phyloP scores from a whole-genome alignment of 1,140 invertebrate genomes.

The Rhagoletis pomonella region DNA sequence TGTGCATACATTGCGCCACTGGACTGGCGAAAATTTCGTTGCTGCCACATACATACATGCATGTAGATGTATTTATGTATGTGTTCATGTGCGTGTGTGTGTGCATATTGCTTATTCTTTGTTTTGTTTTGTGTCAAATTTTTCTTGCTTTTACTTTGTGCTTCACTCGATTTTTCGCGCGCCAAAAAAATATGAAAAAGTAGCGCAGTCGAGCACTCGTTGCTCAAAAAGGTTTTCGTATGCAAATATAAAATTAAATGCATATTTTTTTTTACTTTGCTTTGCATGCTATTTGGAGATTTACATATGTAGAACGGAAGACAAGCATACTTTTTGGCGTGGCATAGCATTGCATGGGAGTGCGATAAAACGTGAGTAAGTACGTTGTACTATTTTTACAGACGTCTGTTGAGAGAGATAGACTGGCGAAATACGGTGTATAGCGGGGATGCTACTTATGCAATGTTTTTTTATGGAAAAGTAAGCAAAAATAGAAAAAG shows the following conservation, averaged over 20 bases:
- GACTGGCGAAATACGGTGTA: neutral
- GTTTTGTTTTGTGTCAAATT: constrained; percentile 27
- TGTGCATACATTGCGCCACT: neutral
- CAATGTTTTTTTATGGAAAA: neutral
- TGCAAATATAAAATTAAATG: constrained; percentile 1
- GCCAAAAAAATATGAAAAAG: constrained; percentile 50
- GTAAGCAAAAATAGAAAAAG: neutral
- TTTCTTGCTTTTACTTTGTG: constrained; percentile 35
- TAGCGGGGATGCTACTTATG: neutral
- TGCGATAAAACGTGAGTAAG: neutral
- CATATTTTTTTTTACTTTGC: neutral
- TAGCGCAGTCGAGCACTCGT: constrained; percentile 18
- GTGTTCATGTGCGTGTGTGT: too few relatives aligned
- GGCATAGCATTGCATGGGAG: neutral
- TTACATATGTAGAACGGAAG: constrained; percentile 21
- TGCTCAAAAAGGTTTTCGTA: neutral
- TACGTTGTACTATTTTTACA: neutral
- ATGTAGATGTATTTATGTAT: too few relatives aligned
- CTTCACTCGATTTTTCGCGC: constrained; percentile 21
- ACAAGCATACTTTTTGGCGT: constrained; percentile 9
- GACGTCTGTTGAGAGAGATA: neutral
- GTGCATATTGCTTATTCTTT: constrained; percentile 8
- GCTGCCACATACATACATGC: too few relatives aligned
- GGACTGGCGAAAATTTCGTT: neutral
- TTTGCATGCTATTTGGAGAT: constrained; percentile 26